phyloP scores from a whole-genome alignment of 2,888 invertebrate genomes.

The Gortyna flavago region DNA sequence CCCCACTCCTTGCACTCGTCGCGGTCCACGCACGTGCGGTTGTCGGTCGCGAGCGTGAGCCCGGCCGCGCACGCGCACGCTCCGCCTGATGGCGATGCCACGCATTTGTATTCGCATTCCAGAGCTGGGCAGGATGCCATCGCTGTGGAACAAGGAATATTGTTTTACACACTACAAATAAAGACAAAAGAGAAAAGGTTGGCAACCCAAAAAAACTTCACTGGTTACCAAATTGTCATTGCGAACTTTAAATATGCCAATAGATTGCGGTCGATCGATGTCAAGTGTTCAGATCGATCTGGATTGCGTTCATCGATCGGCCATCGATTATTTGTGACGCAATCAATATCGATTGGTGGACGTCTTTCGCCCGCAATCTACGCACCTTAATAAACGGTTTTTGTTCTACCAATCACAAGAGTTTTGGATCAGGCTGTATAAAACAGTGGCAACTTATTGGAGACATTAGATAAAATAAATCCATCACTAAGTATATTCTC shows the following conservation, averaged over 20 bases:
- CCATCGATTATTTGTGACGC: not conserved
- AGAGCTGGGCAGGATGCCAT: slow-evolving; percentile 95
- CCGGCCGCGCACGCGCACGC: slow-evolving; percentile 97
- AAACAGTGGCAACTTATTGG: not conserved
- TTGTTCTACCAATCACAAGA: not conserved
- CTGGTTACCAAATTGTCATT: not conserved
- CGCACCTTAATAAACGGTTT: not conserved
- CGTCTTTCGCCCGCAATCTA: not conserved
- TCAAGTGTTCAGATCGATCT: not conserved
- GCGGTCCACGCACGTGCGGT: slow-evolving; percentile 96
- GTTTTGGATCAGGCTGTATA: not conserved
- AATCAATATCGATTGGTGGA: not conserved
- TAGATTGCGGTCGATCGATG: not conserved
- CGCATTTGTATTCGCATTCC: slow-evolving; percentile 97
- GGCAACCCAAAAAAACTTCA: not conserved
- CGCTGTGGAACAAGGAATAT: slow-evolving; percentile 87
- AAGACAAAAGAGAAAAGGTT: not conserved
- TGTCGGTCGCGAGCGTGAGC: slow-evolving; percentile 94
- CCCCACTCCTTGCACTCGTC: slow-evolving; percentile 98
- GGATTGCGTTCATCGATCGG: not conserved
- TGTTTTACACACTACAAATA: not conserved
- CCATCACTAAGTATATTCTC: not conserved
- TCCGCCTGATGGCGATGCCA: slow-evolving; percentile 96
- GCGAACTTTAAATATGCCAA: not conserved
- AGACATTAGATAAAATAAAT: slow-evolving; percentile 10